A percentile compares a stretch with the other conserved stretches of the same genome.
phyloP scores from a whole-genome alignment of 1,140 invertebrate species.

The Zeugodacus cucurbitae region DNA sequence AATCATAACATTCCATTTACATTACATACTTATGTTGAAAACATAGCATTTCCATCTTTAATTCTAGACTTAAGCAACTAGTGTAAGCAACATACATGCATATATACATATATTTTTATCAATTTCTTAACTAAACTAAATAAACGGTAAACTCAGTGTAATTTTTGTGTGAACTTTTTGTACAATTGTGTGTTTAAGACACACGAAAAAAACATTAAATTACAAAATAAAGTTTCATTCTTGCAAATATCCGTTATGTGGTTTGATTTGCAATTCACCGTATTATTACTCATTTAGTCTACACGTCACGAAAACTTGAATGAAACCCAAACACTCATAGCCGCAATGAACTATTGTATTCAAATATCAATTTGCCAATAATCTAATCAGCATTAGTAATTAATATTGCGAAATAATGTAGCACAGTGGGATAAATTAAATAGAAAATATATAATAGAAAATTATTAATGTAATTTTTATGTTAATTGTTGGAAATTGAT shows the following conservation, averaged over 20 bases:
- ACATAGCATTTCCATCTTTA: neutral
- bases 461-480: too few species aligned
- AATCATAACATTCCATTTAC: neutral
- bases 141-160: neutral
- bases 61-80: neutral
- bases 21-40: conserved; percentile 23
- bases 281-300: neutral
- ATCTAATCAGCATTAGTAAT: neutral
- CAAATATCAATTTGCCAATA: neutral
- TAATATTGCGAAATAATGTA: neutral
- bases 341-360: neutral
- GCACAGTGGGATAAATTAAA: neutral
- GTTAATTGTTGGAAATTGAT: too few species aligned
- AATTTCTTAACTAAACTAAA: neutral
- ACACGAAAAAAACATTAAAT: neutral
- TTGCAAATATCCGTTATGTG: neutral
- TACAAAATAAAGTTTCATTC: neutral
- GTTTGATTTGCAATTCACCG: neutral
- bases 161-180: neutral
- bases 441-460: too few species aligned
- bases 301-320: too few species aligned
- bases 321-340: neutral
- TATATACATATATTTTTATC: neutral
- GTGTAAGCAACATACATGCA: too few species aligned
- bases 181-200: neutral